Evolutionary conservation across 2,797 vertebrate species (phyloP).

Genomic region (Hylomyscus alleni): DNA sequence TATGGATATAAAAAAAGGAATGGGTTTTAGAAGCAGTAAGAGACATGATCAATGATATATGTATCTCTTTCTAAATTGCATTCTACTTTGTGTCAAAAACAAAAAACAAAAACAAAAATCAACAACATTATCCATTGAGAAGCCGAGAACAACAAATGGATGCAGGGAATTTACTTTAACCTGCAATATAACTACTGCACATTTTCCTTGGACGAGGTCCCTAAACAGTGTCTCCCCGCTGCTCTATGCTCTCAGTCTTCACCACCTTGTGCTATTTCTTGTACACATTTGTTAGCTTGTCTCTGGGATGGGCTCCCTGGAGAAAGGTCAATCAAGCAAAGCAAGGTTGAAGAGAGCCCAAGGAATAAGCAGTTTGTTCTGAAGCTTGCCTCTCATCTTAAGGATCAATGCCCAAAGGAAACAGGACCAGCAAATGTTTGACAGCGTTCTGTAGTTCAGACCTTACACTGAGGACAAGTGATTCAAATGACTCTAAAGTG

Average conservation of each 20-base stretch:
- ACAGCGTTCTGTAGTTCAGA: neutral
- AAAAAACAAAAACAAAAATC: neutral
- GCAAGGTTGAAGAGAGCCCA: neutral
- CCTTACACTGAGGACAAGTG: neutral
- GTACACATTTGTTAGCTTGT: neutral
- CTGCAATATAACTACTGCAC: neutral
- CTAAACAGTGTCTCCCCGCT: neutral
- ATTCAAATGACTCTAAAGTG: neutral
- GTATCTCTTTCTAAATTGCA: constrained; percentile 20
- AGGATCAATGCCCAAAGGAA: neutral
- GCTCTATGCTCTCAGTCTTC: neutral
- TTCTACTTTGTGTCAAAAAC: constrained; percentile 14
- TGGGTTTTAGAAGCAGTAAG: constrained; percentile 24
- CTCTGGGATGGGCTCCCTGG: neutral
- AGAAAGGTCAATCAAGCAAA: neutral
- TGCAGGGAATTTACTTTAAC: neutral
- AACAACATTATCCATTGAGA: neutral
- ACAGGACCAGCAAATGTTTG: neutral
- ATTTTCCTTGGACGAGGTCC: constrained; percentile 6
- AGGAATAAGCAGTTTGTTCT: neutral
- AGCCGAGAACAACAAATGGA: too few species aligned
- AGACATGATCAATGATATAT: neutral
- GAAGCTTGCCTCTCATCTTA: neutral
- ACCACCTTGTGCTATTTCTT: neutral
- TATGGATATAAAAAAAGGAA: neutral